Percentiles rank a stretch among this genome's conserved stretches.
Conservation (phyloP, 1,140 invertebrate genomes). For the Hydropsyche tenuis region DNA sequence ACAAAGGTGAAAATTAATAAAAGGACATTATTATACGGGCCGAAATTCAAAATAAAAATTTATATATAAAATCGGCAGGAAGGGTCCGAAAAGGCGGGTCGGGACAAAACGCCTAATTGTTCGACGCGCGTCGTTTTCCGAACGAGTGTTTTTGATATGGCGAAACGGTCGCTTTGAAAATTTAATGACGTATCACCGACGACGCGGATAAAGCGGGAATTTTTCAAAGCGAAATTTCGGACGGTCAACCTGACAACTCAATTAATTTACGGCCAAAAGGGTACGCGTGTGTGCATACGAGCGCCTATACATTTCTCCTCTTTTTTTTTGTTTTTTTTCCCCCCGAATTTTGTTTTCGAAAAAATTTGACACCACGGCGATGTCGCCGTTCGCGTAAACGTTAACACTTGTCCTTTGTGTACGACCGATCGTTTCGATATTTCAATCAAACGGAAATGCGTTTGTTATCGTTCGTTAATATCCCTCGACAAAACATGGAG, state of each 20-base stretch:
- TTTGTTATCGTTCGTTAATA: too few species aligned
- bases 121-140: constrained; percentile 29
- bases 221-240: constrained; percentile 36
- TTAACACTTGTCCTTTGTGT: constrained; percentile 3
- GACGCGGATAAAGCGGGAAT: constrained; percentile 21
- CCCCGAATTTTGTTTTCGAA: background rate
- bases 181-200: constrained; percentile 30
- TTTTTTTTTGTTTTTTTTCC: too few species aligned
- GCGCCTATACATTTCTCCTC: background rate
- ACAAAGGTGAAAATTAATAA: constrained; percentile 29
- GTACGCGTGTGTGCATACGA: constrained; percentile 1
- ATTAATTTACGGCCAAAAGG: constrained; percentile 39
- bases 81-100: constrained; percentile 13
- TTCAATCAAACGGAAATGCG: too few species aligned
- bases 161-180: constrained; percentile 33
- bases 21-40: constrained; percentile 28
- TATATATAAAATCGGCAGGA: background rate
- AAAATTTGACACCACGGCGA: constrained; percentile 2
- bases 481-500: too few species aligned
- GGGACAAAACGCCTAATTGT: constrained; percentile 40
- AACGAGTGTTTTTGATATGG: constrained; percentile 44
- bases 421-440: too few species aligned
- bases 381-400: constrained; percentile 2
- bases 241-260: constrained; percentile 34
- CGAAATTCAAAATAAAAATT: constrained; percentile 17